Evolutionary conservation across 2,797 vertebrate genomes (phyloP).

Genomic region (Etheostoma nigrum): DNA sequence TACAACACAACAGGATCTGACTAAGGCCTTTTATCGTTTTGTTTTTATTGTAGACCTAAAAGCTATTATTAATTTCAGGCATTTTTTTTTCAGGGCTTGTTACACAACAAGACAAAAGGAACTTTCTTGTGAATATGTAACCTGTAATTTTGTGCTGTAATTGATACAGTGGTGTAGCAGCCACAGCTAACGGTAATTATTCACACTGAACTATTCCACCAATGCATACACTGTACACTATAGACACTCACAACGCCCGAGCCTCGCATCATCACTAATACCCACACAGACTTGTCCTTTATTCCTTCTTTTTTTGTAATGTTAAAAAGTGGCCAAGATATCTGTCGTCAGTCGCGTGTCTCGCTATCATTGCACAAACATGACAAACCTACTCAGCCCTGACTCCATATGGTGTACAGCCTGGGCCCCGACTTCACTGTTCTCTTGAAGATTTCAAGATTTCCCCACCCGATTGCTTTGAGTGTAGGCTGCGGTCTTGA

Average conservation of each 20-base stretch:
- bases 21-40: conserved; percentile 20
- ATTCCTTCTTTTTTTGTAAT: conserved; percentile 24
- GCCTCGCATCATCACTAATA: background rate
- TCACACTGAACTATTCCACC: background rate
- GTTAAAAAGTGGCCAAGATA: conserved; percentile 12
- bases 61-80: conserved; percentile 11
- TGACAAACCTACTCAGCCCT: conserved; percentile 37
- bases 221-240: background rate
- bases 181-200: conserved; percentile 1
- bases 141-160: conserved; percentile 15
- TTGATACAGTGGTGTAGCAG: conserved; percentile 12
- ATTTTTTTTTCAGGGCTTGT: conserved; percentile 2
- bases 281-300: conserved; percentile 8
- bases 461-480: conserved; percentile 75
- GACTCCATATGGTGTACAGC: conserved; percentile 59
- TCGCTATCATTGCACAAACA: conserved; percentile 48
- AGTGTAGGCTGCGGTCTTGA: conserved; percentile 75
- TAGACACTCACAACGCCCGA: background rate
- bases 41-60: conserved; percentile 32
- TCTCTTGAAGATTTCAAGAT: conserved; percentile 69
- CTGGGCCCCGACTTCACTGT: conserved; percentile 58
- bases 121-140: background rate
- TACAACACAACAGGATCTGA: conserved; percentile 19
- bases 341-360: conserved; percentile 34
- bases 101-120: background rate